A percentile compares a stretch with the other conserved stretches of the same genome.
Evolutionary conservation across 2,797 vertebrate genomes (phyloP).

Genomic region (Thripadectes ignobilis): DNA sequence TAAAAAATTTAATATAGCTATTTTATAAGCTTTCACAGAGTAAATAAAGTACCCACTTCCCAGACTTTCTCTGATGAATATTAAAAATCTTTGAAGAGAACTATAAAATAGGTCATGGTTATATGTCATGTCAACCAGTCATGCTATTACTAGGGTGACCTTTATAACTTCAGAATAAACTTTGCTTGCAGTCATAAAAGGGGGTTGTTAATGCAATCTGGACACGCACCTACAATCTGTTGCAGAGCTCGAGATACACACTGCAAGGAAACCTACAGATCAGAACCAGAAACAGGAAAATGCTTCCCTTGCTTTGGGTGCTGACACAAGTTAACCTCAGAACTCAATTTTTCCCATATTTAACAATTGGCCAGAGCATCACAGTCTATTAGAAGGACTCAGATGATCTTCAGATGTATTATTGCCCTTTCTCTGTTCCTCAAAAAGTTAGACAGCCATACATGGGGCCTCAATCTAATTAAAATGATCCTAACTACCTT

Average conservation of each 20-base stretch:
- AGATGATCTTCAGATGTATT: slow-evolving; percentile 19
- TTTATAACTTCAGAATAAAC: slow-evolving; percentile 60
- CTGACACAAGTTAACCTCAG: neutral
- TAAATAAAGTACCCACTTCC: slow-evolving; percentile 41
- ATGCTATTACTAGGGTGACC: slow-evolving; percentile 12
- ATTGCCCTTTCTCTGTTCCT: slow-evolving; percentile 5
- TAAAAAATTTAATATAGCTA: slow-evolving; percentile 9
- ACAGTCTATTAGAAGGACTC: slow-evolving; percentile 1
- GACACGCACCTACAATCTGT: slow-evolving; percentile 1
- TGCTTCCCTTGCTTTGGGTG: neutral
- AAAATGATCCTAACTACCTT: slow-evolving; percentile 40
- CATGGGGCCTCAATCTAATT: slow-evolving; percentile 34
- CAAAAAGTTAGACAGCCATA: slow-evolving; percentile 24
- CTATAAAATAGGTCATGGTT: slow-evolving; percentile 47
- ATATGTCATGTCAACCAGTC: neutral
- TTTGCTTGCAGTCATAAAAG: slow-evolving; percentile 42
- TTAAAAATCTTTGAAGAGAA: slow-evolving; percentile 33
- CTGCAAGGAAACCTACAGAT: neutral
- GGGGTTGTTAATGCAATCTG: neutral
- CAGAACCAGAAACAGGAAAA: neutral
- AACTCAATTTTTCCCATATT: slow-evolving; percentile 29
- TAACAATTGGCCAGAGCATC: neutral
- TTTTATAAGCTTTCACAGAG: slow-evolving; percentile 44
- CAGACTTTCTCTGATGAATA: slow-evolving; percentile 42
- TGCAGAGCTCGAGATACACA: neutral